Evolutionary conservation across 2,888 invertebrate genomes (phyloP).

Genomic region (Brenthis hecate): DNA sequence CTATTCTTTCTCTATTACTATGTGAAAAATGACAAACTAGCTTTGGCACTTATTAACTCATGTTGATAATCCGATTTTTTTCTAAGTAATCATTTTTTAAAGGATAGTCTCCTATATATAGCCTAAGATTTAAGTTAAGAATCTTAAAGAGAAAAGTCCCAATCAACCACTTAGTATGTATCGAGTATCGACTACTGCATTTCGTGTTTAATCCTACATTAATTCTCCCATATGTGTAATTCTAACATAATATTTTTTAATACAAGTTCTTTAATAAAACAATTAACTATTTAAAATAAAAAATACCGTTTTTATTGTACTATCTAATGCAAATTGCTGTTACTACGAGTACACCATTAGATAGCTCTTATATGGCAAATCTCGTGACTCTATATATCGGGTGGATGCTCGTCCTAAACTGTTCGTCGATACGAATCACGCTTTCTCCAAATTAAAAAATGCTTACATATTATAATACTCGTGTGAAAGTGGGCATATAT

Average conservation of each 20-base stretch:
- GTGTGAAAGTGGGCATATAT: conserved; percentile 13
- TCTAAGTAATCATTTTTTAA: too few relatives aligned
- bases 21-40: too few relatives aligned
- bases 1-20: too few relatives aligned
- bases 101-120: not conserved
- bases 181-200: not conserved
- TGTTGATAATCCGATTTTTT: too few relatives aligned
- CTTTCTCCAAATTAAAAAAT: conserved; percentile 18
- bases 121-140: conserved; percentile 1
- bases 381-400: conserved; percentile 19
- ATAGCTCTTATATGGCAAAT: not conserved
- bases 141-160: conserved; percentile 9
- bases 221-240: not conserved
- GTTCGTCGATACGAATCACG: conserved; percentile 13
- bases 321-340: too few relatives aligned
- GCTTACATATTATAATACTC: conserved; percentile 12
- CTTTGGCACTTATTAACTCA: too few relatives aligned
- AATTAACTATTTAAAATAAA: too few relatives aligned
- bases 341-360: not conserved
- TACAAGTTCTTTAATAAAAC: too few relatives aligned
- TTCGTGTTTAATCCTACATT: not conserved
- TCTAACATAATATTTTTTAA: too few relatives aligned
- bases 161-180: not conserved
- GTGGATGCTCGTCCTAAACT: conserved; percentile 20
- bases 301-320: too few relatives aligned